A percentile compares a stretch with the other conserved stretches of the same genome.
Evolutionary conservation across 2,888 invertebrate genomes (phyloP).

Genomic region (Drosophila buzzatii): DNA sequence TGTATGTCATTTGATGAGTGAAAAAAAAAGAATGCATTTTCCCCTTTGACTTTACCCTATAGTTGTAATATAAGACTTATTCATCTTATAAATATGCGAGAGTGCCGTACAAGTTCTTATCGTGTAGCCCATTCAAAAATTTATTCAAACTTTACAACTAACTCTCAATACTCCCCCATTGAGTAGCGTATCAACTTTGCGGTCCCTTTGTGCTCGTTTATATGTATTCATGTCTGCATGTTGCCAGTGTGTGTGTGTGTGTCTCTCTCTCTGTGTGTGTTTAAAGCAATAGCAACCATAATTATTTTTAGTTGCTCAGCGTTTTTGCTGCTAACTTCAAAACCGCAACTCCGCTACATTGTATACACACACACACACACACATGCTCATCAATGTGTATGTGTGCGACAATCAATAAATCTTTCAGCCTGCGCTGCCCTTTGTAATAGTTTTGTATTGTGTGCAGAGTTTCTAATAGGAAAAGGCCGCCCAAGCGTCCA

Average conservation of each 20-base stretch:
- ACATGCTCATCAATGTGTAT: slow-evolving; percentile 24
- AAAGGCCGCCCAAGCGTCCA: slow-evolving; percentile 76
- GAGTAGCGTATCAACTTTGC: slow-evolving; percentile 46
- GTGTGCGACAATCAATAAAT: slow-evolving; percentile 79
- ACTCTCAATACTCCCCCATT: slow-evolving; percentile 42
- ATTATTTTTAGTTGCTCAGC: slow-evolving; percentile 82
- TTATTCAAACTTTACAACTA: slow-evolving; percentile 35
- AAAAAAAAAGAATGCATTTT: not conserved
- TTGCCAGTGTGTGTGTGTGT: slow-evolving; percentile 5
- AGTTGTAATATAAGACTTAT: slow-evolving; percentile 7
- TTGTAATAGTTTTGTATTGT: slow-evolving; percentile 66
- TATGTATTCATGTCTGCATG: slow-evolving; percentile 16
- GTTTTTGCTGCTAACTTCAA: slow-evolving; percentile 77
- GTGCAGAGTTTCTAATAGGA: slow-evolving; percentile 54
- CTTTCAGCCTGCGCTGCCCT: slow-evolving; percentile 64
- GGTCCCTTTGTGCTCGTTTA: slow-evolving; percentile 46
- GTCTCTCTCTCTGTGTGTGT: slow-evolving; percentile 28
- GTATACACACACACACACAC: slow-evolving; percentile 35
- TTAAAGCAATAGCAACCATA: slow-evolving; percentile 65
- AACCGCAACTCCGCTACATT: slow-evolving; percentile 77
- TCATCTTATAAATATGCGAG: slow-evolving; percentile 1
- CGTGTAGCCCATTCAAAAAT: slow-evolving; percentile 27
- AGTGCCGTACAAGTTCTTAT: slow-evolving; percentile 25
- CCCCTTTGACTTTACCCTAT: not conserved
- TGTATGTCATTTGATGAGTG: not conserved